Conservation (phyloP, 2,888 invertebrate species). For the Brachyptera risi region DNA sequence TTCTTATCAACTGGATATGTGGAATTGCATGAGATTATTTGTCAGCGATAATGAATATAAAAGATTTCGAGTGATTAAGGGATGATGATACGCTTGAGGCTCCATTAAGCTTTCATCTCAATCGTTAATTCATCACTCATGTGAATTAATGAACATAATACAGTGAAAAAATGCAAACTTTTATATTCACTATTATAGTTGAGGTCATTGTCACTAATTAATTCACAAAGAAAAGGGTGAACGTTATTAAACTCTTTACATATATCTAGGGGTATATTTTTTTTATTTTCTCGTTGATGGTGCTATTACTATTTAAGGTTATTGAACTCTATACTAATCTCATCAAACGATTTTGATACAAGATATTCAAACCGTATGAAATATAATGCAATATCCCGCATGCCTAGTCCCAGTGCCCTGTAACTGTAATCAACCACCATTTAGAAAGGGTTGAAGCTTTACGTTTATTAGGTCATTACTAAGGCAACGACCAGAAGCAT, state of each 20-base stretch:
- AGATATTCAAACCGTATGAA: conserved; percentile 8
- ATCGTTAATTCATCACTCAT: too few relatives aligned
- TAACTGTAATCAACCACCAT: conserved; percentile 15
- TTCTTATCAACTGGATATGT: too few relatives aligned
- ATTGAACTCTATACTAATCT: conserved; percentile 17
- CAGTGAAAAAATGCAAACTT: background rate
- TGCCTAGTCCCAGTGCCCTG: background rate
- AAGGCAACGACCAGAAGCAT: conserved; percentile 10
- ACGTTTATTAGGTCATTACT: conserved; percentile 13
- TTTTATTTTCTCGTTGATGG: background rate
- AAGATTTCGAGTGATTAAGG: too few relatives aligned
- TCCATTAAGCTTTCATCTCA: too few relatives aligned
- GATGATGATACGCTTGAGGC: too few relatives aligned
- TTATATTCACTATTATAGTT: background rate
- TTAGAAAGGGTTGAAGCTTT: conserved; percentile 17
- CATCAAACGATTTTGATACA: conserved; percentile 17
- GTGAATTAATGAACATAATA: background rate
- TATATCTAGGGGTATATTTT: background rate
- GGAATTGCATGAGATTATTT: too few relatives aligned
- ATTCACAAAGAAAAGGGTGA: background rate
- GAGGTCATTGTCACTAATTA: background rate
- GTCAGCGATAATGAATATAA: too few relatives aligned
- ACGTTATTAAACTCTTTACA: background rate
- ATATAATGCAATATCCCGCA: conserved; percentile 19
- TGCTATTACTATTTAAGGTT: background rate